Percentiles rank a stretch among this genome's conserved stretches.
Conservation (phyloP, 1,140 invertebrate species). For the Drosophila parabipectinata region DNA sequence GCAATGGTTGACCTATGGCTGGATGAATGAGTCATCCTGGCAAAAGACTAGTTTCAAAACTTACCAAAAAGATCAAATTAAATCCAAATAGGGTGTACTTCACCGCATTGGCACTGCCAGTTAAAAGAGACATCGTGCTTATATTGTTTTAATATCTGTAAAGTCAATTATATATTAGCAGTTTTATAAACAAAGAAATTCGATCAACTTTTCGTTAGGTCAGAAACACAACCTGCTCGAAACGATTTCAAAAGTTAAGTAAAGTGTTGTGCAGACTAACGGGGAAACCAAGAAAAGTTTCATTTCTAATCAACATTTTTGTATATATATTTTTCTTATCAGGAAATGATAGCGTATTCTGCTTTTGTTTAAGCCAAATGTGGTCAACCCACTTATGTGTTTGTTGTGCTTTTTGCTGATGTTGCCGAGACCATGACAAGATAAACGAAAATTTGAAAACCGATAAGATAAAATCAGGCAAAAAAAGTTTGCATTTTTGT, state of each 20-base stretch:
- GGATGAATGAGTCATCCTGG: slow-evolving; percentile 20
- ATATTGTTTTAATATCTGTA: slow-evolving; percentile 10
- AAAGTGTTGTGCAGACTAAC: slow-evolving; percentile 16
- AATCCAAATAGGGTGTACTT: slow-evolving; percentile 88
- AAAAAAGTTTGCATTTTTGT: slow-evolving; percentile 7
- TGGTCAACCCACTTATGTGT: slow-evolving; percentile 56
- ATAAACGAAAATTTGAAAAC: slow-evolving; percentile 46
- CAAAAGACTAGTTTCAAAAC: slow-evolving; percentile 52
- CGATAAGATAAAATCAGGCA: slow-evolving; percentile 56
- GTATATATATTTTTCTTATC: slow-evolving; percentile 49
- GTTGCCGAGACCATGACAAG: slow-evolving; percentile 46
- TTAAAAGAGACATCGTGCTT: slow-evolving; percentile 76
- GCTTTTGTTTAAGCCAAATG: slow-evolving; percentile 64
- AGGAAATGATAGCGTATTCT: slow-evolving; percentile 58
- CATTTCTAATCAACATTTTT: slow-evolving; percentile 58
- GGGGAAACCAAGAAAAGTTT: slow-evolving; percentile 25
- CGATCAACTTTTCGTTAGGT: slow-evolving; percentile 5
- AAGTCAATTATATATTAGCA: neutral
- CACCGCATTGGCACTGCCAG: slow-evolving; percentile 85
- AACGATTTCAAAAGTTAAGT: slow-evolving; percentile 46
- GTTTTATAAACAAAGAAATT: neutral
- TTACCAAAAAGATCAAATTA: slow-evolving; percentile 89
- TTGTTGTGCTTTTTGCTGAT: slow-evolving; percentile 22
- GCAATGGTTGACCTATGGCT: neutral
- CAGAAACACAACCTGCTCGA: slow-evolving; percentile 44